Percentiles rank a stretch among this genome's conserved stretches.
Conservation (phyloP, 2,797 vertebrate species). For the Chiroxiphia lanceolata region DNA sequence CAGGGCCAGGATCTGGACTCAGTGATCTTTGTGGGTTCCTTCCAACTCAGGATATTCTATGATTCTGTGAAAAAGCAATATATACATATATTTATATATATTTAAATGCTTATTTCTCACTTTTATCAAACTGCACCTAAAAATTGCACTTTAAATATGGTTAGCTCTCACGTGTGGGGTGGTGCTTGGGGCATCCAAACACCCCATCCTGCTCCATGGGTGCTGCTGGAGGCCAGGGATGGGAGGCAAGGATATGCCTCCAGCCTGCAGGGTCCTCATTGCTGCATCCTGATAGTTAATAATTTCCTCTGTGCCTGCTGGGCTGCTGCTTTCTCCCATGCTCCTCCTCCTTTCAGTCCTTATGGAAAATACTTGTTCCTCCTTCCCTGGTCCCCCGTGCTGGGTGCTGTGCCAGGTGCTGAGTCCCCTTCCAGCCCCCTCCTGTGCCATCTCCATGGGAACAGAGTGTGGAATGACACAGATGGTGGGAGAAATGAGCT, state of each 20-base stretch:
- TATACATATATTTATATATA: too few relatives aligned
- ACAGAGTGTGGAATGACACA: background rate
- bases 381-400: background rate
- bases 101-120: background rate
- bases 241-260: background rate
- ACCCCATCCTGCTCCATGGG: fast-evolving
- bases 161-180: background rate
- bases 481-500: background rate
- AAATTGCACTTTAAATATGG: background rate
- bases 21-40: background rate
- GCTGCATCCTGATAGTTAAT: background rate
- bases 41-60: background rate
- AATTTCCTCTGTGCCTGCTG: background rate
- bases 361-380: background rate
- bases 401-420: background rate
- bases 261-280: background rate
- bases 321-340: background rate
- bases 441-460: slow-evolving; percentile 33
- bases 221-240: background rate
- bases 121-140: background rate
- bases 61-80: background rate
- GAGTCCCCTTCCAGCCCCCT: background rate
- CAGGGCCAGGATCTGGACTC: background rate
- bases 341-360: background rate
- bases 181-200: background rate